Evolutionary conservation across 2,113 vertebrate genomes (phyloP), one percentile per base, ranked within the genome.

Genomic region (Anarrhichthys ocellatus): DNA sequence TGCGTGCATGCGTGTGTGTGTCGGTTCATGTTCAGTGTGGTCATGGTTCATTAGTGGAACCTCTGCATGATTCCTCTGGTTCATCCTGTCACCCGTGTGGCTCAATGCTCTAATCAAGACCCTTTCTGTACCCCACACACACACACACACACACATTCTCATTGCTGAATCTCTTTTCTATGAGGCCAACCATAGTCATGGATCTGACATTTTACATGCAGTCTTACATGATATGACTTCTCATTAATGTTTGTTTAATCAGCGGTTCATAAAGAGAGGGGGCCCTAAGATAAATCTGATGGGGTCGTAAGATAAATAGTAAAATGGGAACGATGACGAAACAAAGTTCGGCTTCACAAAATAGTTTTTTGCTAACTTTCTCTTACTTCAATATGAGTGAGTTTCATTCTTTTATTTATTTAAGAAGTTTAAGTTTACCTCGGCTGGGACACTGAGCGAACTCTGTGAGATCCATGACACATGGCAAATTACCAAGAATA

Each of bases 21-120:
- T 56, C 5, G 6, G 76, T 72, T 76, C 64, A 63, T 85, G 67
- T 83, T 82, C 83, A 69, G 68, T 52, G 77, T 87, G 62, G 81
- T 90, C 79, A 77, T 65, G 86, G 88, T 91, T 91, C 91, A 92
- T 94, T 93, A 91, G 89, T 83, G 78, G 56, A 88, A 83, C 84
- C 87, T 66, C 83, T 73, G 89, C 83, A 75, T 83, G 86, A 89
- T 81, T 90, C 82, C 56, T 68, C 74, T 88, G 84, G 78, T 88
- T 90, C 72, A n/a, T 82, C 80, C 81, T 92, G 91, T 92, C 89
- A 89, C 76, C 81, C 85, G 61, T 81, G 86, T 87, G 81, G 88
- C 70, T 88, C 62, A 2, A 75, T 36, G 46, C 66, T 67, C 87
- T 90, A 87, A 92, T 93, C 87, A 92, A 81, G 80, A 82, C 29